Percentiles rank a stretch among this genome's conserved stretches.
These are phyloP conservation scores for Diarsia dahlii DNA, from an alignment of 2,888 invertebrate genomes.

Conservation along the genomic window DNA sequence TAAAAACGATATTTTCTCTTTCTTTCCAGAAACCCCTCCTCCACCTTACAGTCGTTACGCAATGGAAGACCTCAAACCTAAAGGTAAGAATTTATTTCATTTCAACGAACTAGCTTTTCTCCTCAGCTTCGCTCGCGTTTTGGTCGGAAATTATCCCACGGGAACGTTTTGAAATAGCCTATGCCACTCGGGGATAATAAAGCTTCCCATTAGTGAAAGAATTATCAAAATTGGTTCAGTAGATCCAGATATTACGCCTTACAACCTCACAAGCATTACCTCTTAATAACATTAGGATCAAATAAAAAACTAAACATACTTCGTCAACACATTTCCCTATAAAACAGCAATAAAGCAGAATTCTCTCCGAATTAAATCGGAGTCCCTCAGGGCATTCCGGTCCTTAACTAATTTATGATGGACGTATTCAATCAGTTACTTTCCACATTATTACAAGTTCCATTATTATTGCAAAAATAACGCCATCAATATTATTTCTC, in stretches of 20 bases:
- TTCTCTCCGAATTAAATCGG: neutral
- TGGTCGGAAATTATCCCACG: too few species aligned
- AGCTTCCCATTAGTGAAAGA: too few species aligned
- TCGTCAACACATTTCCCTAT: neutral
- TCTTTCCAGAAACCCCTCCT: slow-evolving; percentile 95
- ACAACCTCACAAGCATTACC: too few species aligned
- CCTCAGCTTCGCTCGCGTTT: too few species aligned
- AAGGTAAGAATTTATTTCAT: slow-evolving; percentile 75
- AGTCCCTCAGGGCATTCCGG: slow-evolving; percentile 7
- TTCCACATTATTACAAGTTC: slow-evolving; percentile 1
- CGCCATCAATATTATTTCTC: neutral
- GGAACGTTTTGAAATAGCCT: too few species aligned
- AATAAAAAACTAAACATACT: neutral
- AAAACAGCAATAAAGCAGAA: neutral
- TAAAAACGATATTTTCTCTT: slow-evolving; percentile 66
- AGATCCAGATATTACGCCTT: too few species aligned
- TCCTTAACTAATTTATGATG: slow-evolving; percentile 27
- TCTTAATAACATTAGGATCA: too few species aligned
- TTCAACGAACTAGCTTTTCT: neutral
- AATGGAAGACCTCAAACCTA: slow-evolving; percentile 94
- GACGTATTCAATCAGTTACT: slow-evolving; percentile 27
- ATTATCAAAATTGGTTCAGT: too few species aligned
- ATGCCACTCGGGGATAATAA: too few species aligned
- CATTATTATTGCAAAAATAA: slow-evolving; percentile 14
- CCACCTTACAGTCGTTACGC: slow-evolving; percentile 95